These are phyloP conservation scores for Borostomias antarcticus DNA, from an alignment of 2,797 vertebrate species.

Conservation along the genomic window DNA sequence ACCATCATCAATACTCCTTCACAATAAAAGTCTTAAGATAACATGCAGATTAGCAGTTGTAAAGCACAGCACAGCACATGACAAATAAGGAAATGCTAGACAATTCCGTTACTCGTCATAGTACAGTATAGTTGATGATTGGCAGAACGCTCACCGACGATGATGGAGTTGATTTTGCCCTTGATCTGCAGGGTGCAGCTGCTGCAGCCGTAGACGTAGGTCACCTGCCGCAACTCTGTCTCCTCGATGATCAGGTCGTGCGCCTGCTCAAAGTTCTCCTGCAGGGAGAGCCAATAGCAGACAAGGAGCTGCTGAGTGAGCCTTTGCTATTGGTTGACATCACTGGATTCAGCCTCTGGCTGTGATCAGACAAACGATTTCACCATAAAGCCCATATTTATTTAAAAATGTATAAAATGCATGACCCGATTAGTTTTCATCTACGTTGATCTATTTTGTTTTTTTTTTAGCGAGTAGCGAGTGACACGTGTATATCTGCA, in stretches of 20 bases:
- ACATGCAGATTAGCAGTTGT: neutral
- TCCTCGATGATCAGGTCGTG: constrained; percentile 89
- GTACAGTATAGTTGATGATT: neutral
- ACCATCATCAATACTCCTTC: neutral
- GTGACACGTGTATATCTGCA: too few relatives aligned
- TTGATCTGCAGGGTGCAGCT: constrained; percentile 92
- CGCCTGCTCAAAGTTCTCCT: constrained; percentile 95
- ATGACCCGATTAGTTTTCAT: too few relatives aligned
- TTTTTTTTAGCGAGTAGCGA: too few relatives aligned
- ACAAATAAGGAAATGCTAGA: too few relatives aligned
- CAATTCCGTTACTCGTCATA: too few relatives aligned
- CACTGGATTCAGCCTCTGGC: too few relatives aligned
- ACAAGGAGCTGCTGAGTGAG: neutral
- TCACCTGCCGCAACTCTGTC: constrained; percentile 94
- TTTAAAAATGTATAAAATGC: too few relatives aligned
- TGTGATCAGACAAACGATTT: too few relatives aligned
- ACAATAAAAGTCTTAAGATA: neutral
- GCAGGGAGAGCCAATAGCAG: neutral
- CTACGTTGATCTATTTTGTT: too few relatives aligned
- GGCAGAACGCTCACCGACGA: constrained; percentile 76
- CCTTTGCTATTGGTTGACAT: neutral
- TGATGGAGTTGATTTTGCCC: constrained; percentile 98
- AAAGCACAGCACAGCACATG: too few relatives aligned
- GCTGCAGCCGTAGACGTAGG: constrained; percentile 90
- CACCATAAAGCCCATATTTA: too few relatives aligned